Base-by-base conservation (phyloP, 2,888 invertebrate species). In the Xylota segnis region DNA sequence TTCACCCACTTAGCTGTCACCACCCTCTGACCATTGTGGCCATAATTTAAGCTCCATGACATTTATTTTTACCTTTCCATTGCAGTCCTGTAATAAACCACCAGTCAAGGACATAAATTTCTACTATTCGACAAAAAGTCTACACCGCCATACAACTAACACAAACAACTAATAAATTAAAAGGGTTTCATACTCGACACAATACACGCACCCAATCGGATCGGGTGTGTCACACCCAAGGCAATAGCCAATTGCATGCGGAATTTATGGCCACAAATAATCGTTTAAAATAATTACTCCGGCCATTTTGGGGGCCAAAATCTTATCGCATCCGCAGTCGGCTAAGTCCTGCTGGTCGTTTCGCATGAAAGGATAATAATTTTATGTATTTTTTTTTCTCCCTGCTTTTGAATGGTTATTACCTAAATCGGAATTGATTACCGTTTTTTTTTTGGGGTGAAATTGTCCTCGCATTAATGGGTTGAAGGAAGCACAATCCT, bases 211-310 rank as follows among this genome's bases (percentile, higher is more conserved):
- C 12, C 40, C 40, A 37, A 12, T 32, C 32, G 32, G 45, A 54
- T 63, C 34, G 12, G 47, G 18, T 47, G 54, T 82, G 81, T 82
- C 63, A 63, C 63, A 47, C 50, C 43, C 50, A 45, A 65, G 63
- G 52, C 76, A 70, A 77, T 78, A 47, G 66, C 71, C 66, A 77
- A 78, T 72, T 83, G 83, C 66, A 66, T 66, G 75, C 16, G 16
- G 50, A 74, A 78, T 83, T 78, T 83, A 78, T 74, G 77, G 54
- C 32, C 54, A 43, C 59, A 77, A 77, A 83, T 83, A 74, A 68
- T 78, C 72, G 77, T 78, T 83, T 74, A 61, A 83, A 78, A 78
- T 63, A 83, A 83, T 83, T 83, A 72, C 61, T 14, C 32, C 54
- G 14, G 52, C 59, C 66, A 72, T 59, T 82, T 56, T 23, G 16